Evolutionary conservation across 1,140 invertebrate genomes (phyloP).

Genomic region (Tetramorium parvispinum): DNA sequence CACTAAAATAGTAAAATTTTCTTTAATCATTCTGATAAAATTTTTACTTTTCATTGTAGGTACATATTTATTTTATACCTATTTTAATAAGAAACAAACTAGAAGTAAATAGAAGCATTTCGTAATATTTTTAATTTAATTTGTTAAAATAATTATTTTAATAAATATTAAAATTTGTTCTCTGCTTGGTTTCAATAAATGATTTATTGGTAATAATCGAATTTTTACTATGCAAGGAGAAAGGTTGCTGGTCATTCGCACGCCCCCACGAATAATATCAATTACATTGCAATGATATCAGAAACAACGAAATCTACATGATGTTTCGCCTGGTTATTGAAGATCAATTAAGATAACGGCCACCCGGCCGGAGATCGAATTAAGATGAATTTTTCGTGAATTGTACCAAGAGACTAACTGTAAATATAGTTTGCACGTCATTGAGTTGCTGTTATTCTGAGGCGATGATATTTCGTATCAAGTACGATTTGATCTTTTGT

Average conservation of each 20-base stretch:
- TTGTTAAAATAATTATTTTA: background rate
- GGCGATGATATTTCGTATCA: conserved; percentile 27
- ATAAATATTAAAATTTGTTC: background rate
- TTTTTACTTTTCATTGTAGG: background rate
- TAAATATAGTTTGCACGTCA: conserved; percentile 41
- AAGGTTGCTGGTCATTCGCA: background rate
- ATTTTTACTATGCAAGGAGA: background rate
- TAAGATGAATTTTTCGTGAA: conserved; percentile 55
- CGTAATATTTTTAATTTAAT: background rate
- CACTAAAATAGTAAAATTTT: background rate
- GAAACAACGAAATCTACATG: conserved; percentile 22
- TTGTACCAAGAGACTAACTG: conserved; percentile 54
- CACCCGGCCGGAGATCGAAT: conserved; percentile 10
- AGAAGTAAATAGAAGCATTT: background rate
- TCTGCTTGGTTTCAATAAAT: background rate
- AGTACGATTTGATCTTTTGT: background rate
- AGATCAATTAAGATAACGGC: conserved; percentile 57
- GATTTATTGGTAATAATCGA: background rate
- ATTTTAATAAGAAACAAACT: background rate
- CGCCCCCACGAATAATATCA: conserved; percentile 29
- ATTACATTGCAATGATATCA: conserved; percentile 29
- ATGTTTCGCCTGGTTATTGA: background rate
- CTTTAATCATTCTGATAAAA: background rate
- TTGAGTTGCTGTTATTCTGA: conserved; percentile 18
- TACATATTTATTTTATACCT: background rate